Conservation (phyloP, 64 coral and sea anemone genomes). For the Pocillopora damicornis region DNA sequence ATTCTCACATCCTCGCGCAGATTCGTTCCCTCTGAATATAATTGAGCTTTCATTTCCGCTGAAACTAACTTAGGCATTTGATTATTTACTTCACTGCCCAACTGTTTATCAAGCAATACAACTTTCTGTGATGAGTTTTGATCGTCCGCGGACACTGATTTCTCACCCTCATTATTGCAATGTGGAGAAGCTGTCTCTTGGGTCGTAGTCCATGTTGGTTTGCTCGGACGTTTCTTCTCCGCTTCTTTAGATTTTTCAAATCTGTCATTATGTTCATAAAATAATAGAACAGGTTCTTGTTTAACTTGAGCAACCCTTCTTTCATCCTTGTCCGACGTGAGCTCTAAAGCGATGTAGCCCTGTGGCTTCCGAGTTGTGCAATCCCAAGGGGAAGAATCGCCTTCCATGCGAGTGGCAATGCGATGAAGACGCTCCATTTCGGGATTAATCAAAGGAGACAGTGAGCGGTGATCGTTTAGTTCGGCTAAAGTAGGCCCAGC, state of each 20-base stretch:
- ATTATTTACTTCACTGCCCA: constrained; percentile 7
- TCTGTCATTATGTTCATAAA: not conserved
- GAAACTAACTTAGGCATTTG: constrained; percentile 69
- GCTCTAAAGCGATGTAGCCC: constrained; percentile 27
- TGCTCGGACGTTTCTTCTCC: constrained; percentile 29
- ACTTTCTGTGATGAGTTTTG: not conserved
- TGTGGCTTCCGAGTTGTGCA: constrained; percentile 28
- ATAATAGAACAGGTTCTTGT: constrained; percentile 1
- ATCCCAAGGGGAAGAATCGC: constrained; percentile 38
- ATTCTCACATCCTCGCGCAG: not conserved
- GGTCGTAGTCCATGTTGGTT: constrained; percentile 40
- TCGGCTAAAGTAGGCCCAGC: constrained; percentile 94
- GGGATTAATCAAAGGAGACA: constrained; percentile 91
- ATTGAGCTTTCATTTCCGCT: constrained; percentile 65
- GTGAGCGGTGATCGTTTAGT: constrained; percentile 81
- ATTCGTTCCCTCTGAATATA: not conserved
- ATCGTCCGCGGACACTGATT: constrained; percentile 14
- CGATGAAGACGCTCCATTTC: constrained; percentile 97
- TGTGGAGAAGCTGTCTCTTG: not conserved
- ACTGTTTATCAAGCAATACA: constrained; percentile 47
- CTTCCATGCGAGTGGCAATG: constrained; percentile 73
- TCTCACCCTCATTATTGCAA: constrained; percentile 8
- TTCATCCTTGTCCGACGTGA: constrained; percentile 18
- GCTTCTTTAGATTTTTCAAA: not conserved
- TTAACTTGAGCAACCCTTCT: constrained; percentile 15